Percentiles rank a stretch among this genome's conserved stretches.
These are phyloP conservation scores for Mellilla xanthometata DNA, from an alignment of 2,888 invertebrate genomes.

Conservation along the genomic window DNA sequence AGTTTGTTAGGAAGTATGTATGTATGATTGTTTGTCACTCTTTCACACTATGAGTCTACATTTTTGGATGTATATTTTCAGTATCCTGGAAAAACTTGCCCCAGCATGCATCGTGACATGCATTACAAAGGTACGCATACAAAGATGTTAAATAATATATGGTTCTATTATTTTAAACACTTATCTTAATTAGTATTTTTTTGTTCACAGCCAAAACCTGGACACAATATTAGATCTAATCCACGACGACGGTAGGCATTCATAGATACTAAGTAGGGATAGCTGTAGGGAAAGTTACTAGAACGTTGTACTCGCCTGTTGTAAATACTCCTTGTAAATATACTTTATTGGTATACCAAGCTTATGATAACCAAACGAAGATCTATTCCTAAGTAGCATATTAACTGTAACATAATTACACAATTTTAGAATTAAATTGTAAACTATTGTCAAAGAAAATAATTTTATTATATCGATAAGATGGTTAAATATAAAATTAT, in stretches of 20 bases:
- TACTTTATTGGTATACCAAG: constrained; percentile 50
- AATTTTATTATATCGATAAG: neutral
- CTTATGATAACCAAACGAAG: constrained; percentile 52
- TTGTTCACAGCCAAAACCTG: constrained; percentile 90
- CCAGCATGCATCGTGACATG: constrained; percentile 95
- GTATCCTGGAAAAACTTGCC: constrained; percentile 92
- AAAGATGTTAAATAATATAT: too few relatives aligned
- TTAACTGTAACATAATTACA: constrained; percentile 7
- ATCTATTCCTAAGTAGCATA: constrained; percentile 34
- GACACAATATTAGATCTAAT: constrained; percentile 87
- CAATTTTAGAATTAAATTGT: constrained; percentile 17
- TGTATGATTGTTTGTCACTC: too few relatives aligned
- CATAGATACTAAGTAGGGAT: constrained; percentile 30
- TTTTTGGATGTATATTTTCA: too few relatives aligned
- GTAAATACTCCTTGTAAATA: constrained; percentile 72
- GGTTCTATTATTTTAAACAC: too few relatives aligned
- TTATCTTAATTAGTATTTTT: constrained; percentile 32
- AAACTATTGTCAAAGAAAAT: constrained; percentile 13
- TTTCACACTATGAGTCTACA: too few relatives aligned
- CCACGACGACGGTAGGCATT: constrained; percentile 57
- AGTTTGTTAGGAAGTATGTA: too few relatives aligned
- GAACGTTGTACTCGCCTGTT: constrained; percentile 35
- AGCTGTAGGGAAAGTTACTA: constrained; percentile 45
- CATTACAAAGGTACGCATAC: constrained; percentile 90
- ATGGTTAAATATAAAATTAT: constrained; percentile 12